Percentiles rank a stretch among this genome's conserved stretches.
These are phyloP conservation scores for Oophaga pumilio DNA, from an alignment of 2,113 vertebrate species.

Conservation along the genomic window DNA sequence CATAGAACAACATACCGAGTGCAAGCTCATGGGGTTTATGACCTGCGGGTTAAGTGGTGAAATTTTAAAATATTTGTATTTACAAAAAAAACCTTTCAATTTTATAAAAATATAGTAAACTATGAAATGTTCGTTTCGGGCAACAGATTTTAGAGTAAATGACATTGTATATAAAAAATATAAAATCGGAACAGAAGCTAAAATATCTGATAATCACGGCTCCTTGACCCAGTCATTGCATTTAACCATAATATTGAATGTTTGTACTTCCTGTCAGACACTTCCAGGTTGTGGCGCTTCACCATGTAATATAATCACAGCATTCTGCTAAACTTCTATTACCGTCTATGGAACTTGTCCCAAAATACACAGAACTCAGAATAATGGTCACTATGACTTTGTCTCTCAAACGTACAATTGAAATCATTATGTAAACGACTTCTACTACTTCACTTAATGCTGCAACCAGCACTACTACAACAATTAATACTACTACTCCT, in stretches of 20 bases:
- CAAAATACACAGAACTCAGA: neutral
- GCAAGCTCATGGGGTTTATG: conserved; percentile 43
- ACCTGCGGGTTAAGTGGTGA: conserved; percentile 47
- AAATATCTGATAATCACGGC: neutral
- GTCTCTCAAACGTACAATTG: neutral
- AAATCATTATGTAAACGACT: neutral
- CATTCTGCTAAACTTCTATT: neutral
- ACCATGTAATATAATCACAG: conserved; percentile 7
- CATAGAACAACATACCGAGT: conserved; percentile 35
- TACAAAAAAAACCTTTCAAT: neutral
- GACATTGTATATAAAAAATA: neutral
- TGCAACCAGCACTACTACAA: neutral
- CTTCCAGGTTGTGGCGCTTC: conserved; percentile 21
- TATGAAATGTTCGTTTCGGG: neutral
- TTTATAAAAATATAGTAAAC: neutral
- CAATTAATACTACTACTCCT: neutral
- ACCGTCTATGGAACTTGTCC: neutral
- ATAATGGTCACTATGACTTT: neutral
- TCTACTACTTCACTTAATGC: neutral
- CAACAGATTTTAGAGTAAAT: neutral
- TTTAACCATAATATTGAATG: conserved; percentile 2
- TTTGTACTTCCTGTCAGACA: neutral
- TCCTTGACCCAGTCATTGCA: neutral
- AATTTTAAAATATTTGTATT: conserved; percentile 34
- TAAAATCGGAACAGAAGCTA: neutral